Conservation (phyloP, 1,140 invertebrate species). For the Hyposmocoma kahamanoa region DNA sequence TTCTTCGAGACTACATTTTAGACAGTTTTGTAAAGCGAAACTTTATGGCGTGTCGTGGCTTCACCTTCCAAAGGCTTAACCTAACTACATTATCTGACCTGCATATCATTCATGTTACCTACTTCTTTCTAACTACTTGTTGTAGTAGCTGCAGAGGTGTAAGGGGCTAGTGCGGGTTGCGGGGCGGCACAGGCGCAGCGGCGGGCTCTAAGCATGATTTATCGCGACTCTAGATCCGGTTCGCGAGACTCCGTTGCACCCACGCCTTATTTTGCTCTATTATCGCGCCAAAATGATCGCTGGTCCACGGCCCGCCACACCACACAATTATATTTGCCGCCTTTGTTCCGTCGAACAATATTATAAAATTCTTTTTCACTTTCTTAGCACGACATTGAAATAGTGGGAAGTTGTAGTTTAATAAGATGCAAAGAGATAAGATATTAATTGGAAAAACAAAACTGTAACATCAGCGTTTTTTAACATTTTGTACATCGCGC, state of each 20-base stretch:
- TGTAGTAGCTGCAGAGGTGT: background rate
- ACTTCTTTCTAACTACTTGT: too few relatives aligned
- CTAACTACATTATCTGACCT: too few relatives aligned
- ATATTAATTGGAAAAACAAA: too few relatives aligned
- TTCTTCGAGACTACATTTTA: too few relatives aligned
- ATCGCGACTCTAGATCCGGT: conserved; percentile 55
- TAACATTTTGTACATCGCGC: too few relatives aligned
- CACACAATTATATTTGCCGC: conserved; percentile 31
- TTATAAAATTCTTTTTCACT: background rate
- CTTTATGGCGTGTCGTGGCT: too few relatives aligned
- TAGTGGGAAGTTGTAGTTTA: background rate
- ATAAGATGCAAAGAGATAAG: too few relatives aligned
- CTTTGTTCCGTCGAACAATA: conserved; percentile 24
- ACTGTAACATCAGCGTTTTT: too few relatives aligned
- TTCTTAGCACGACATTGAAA: background rate
- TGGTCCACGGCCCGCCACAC: too few relatives aligned
- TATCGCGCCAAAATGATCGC: conserved; percentile 52
- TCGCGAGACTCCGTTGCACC: conserved; percentile 33
- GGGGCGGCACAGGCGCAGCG: conserved; percentile 1
- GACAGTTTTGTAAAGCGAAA: too few relatives aligned
- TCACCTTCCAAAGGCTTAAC: too few relatives aligned
- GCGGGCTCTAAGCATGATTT: conserved; percentile 41
- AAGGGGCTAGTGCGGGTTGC: background rate
- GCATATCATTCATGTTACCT: too few relatives aligned
- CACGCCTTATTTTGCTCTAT: conserved; percentile 48